Conservation (phyloP, 2,797 vertebrate species). For the Megalops cyprinoides region DNA sequence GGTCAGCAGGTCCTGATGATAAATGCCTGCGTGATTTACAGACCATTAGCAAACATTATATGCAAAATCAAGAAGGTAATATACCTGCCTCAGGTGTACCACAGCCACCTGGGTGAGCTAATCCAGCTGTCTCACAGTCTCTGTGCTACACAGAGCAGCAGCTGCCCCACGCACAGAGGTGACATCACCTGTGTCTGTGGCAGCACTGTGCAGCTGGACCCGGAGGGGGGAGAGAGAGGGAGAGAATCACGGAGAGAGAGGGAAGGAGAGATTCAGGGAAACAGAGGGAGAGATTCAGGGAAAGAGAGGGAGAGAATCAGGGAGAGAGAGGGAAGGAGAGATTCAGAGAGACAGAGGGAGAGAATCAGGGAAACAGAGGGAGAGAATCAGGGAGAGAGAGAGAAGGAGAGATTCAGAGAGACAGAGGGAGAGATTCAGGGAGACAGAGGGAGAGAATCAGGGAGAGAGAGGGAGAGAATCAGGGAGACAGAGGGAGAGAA, state of each 20-base stretch:
- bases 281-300: background rate
- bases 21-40: no score
- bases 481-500: background rate
- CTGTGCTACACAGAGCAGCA: no score
- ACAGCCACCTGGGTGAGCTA: no score
- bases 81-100: background rate
- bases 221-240: background rate
- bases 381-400: conserved; percentile 11
- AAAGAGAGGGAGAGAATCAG: background rate
- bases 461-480: background rate
- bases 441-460: background rate
- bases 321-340: background rate
- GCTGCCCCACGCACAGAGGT: background rate
- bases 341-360: no score
- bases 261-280: background rate
- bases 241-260: no score
- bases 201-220: background rate
- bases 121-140: no score
- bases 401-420: background rate
- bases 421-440: background rate
- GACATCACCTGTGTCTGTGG: conserved; percentile 1
- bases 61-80: no score
- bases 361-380: background rate
- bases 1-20: no score
- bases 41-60: no score